These are phyloP conservation scores for Onthophagus taurus DNA, from an alignment of 1,140 invertebrate species.

Conservation along the genomic window DNA sequence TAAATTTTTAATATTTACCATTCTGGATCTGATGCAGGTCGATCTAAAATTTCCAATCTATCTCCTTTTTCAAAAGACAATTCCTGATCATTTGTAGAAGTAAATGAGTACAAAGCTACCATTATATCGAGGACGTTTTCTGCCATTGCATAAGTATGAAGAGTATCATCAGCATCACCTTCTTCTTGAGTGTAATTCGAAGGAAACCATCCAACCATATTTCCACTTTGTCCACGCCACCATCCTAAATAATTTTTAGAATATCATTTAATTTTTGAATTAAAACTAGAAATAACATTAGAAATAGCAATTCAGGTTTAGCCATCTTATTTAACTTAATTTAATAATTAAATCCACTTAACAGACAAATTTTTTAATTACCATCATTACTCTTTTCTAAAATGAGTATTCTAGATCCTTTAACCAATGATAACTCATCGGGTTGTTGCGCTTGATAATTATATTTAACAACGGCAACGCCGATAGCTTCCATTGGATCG, in stretches of 20 bases:
- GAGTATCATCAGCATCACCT: conserved; percentile 65
- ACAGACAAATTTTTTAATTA: too few species aligned
- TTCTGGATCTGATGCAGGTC: conserved; percentile 93
- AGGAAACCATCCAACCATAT: conserved; percentile 86
- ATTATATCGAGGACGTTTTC: conserved; percentile 92
- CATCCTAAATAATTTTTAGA: conserved; percentile 62
- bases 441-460: conserved; percentile 96
- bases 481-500: conserved; percentile 81
- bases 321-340: too few species aligned
- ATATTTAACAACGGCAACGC: conserved; percentile 91
- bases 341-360: too few species aligned
- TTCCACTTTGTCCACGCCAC: conserved; percentile 92
- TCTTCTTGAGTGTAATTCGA: conserved; percentile 94
- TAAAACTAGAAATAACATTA: too few species aligned
- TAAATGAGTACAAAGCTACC: conserved; percentile 86
- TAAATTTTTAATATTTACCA: conserved; percentile 48
- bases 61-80: conserved; percentile 94
- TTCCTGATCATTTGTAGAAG: conserved; percentile 93
- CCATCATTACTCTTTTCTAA: conserved; percentile 97
- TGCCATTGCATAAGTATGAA: conserved; percentile 86
- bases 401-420: conserved; percentile 84
- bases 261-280: too few species aligned
- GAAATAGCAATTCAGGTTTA: too few species aligned
- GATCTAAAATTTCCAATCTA: conserved; percentile 87
- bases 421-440: conserved; percentile 89